phyloP scores from a whole-genome alignment of 2,888 invertebrate species.

The Diaperis boleti region DNA sequence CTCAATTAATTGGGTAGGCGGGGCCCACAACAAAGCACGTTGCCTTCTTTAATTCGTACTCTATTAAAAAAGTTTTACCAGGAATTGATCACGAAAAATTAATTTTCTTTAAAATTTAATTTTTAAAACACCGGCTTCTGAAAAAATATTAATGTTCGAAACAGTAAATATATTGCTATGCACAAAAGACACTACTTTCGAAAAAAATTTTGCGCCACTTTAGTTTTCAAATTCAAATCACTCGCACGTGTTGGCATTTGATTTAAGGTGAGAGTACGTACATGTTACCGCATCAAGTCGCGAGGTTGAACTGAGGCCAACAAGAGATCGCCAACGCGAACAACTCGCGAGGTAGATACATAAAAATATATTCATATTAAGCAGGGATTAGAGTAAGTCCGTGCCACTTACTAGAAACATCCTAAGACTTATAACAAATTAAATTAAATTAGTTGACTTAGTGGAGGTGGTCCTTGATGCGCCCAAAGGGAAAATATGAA shows the following conservation, averaged over 20 bases:
- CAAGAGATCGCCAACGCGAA: conserved; percentile 38
- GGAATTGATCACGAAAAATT: no score
- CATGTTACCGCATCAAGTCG: conserved; percentile 45
- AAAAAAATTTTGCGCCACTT: no score
- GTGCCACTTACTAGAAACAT: neutral
- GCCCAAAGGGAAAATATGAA: no score
- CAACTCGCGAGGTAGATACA: conserved; percentile 34
- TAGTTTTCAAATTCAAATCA: conserved; percentile 33
- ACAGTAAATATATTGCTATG: no score
- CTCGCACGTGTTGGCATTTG: conserved; percentile 45
- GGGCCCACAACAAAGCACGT: neutral
- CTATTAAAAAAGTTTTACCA: neutral
- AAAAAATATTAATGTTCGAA: no score
- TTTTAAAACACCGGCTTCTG: no score
- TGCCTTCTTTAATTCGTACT: neutral
- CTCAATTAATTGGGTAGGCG: neutral
- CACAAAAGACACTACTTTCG: neutral
- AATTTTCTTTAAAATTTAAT: neutral
- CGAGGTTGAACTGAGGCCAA: conserved; percentile 47
- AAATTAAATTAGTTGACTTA: neutral
- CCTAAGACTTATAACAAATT: neutral
- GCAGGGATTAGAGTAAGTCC: conserved; percentile 5
- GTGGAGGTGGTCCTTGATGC: no score
- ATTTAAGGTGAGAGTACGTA: conserved; percentile 39
- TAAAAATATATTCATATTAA: conserved; percentile 18